Base-by-base conservation (phyloP, 2,888 invertebrate species). In the Spialia ferax region DNA sequence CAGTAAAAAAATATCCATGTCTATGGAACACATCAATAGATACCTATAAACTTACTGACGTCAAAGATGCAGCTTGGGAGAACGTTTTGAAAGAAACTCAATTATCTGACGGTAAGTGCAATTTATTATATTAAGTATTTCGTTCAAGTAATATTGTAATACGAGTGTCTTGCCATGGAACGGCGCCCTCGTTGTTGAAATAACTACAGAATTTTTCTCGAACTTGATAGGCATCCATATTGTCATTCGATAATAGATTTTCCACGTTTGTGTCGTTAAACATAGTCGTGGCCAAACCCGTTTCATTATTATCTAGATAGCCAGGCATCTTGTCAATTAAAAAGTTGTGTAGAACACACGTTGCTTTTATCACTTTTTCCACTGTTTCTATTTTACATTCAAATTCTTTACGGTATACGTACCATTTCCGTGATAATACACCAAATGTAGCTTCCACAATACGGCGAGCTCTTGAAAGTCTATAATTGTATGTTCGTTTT, bases 401-500 rank as follows among this genome's bases (percentile, higher is more conserved):
- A 29, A 69, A 69, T 18, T 65, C 56, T 61, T 65, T 69, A 38
- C 54, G 65, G 35, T 69, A 69, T 42, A 69, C 69, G n/a, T 60
- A 70, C 72, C 65, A 75, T 69, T 72, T 74, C 48, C 72, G 65
- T 63, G 71, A 35, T 68, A 76, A 69, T 70, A 76, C 70, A 62
- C 73, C 74, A 67, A 74, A 75, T 64, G 75, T 72, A 64, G 72
- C 69, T 71, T 74, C 75, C 13, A 75, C 72, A 68, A 73, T 73
- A 32, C 73, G 64, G 35, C 64, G 64, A 42, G 56, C 64, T 23
- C 56, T 23, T 20, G 56, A 56, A 22, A 75, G 67, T 73, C 77
- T 69, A 59, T 74, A 75, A 68, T 77, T 77, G 56, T 42, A 77
- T 72, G 45, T 73, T 35, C 69, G 68, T 70, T 73, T 38, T 8